Evolutionary conservation across 2,113 vertebrate species (phyloP).

Genomic region (Anarrhichthys ocellatus): DNA sequence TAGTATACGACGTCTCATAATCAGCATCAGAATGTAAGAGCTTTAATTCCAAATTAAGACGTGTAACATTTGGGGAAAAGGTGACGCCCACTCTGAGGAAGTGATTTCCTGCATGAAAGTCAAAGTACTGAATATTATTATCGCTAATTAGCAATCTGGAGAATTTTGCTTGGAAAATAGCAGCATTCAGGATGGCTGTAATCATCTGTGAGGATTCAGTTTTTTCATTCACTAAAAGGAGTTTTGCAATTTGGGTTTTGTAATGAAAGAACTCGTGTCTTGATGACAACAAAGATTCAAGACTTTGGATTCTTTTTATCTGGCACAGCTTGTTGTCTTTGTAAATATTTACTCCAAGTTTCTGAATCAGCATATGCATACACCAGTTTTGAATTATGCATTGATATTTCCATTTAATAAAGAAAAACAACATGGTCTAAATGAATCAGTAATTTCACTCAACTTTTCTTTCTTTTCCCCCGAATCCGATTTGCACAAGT

Average conservation of each 20-base stretch:
- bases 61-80: background rate
- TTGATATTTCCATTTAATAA: background rate
- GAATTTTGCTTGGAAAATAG: slow-evolving; percentile 6
- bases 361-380: background rate
- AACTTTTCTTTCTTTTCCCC: background rate
- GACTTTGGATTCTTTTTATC: slow-evolving; percentile 1
- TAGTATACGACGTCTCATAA: background rate
- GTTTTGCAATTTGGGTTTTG: background rate
- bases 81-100: slow-evolving; percentile 24
- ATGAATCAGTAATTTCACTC: background rate
- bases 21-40: background rate
- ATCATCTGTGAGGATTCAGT: background rate
- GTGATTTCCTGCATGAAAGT: slow-evolving; percentile 27
- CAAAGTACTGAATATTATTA: slow-evolving; percentile 28
- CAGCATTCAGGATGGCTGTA: slow-evolving; percentile 15
- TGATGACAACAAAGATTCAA: slow-evolving; percentile 1
- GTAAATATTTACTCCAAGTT: slow-evolving; percentile 16
- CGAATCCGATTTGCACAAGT: background rate
- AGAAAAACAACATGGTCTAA: background rate
- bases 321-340: slow-evolving; percentile 8
- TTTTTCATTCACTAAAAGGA: background rate
- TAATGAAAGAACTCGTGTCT: background rate
- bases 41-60: slow-evolving; percentile 19
- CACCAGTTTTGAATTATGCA: background rate
- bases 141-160: slow-evolving; percentile 24